phyloP scores from a whole-genome alignment of 2,797 vertebrate genomes.

The Rhinichthys osculus region DNA sequence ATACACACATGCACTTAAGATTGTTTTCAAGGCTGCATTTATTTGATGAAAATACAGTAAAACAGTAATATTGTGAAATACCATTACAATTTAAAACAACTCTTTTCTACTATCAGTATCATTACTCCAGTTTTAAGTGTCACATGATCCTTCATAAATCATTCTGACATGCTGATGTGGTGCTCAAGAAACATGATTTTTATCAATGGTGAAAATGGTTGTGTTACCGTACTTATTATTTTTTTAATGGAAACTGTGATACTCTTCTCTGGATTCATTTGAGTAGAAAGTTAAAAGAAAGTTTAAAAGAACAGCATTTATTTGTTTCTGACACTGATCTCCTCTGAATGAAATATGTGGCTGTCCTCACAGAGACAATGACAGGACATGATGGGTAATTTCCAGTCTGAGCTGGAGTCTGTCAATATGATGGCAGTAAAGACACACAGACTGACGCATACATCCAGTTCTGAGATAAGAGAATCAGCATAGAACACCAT shows the following conservation, averaged over 20 bases:
- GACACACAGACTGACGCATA: conserved; percentile 10
- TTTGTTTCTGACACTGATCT: conserved; percentile 13
- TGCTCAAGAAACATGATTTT: too few relatives aligned
- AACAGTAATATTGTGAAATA: too few relatives aligned
- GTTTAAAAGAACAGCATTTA: neutral
- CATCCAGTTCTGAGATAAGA: conserved; percentile 16
- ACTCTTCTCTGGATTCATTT: neutral
- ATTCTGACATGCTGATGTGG: neutral
- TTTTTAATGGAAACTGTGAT: conserved; percentile 1
- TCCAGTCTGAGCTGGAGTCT: conserved; percentile 1
- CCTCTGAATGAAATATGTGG: neutral
- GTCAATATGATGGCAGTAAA: conserved; percentile 29
- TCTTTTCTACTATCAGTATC: too few relatives aligned
- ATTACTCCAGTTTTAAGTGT: neutral
- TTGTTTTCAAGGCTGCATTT: neutral
- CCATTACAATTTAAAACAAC: neutral
- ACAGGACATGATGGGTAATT: conserved; percentile 32
- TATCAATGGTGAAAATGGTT: neutral
- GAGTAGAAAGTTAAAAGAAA: neutral
- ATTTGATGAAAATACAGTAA: too few relatives aligned
- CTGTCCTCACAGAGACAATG: neutral
- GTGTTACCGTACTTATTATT: neutral
- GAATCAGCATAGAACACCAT: conserved; percentile 7
- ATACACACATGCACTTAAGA: neutral
- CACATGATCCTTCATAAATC: neutral